Conservation (phyloP, 2,113 vertebrate species). For the Cyphomyrus plagiostoma region DNA sequence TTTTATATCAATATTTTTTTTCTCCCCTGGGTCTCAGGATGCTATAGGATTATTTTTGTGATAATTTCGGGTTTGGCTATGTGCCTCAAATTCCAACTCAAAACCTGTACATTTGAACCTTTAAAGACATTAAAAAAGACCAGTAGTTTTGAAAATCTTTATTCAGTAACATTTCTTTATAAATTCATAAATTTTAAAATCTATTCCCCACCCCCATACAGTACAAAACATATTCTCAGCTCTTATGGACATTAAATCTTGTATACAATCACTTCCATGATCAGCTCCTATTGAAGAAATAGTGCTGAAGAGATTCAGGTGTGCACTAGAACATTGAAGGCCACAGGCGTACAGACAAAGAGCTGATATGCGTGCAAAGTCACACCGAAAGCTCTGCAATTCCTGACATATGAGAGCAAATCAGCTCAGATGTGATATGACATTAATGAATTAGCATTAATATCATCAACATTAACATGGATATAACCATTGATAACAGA, state of each 20-base stretch:
- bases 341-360: constrained; percentile 50
- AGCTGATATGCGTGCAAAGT: constrained; percentile 29
- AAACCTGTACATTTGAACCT: neutral
- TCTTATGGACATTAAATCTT: constrained; percentile 35
- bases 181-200: constrained; percentile 40
- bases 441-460: constrained; percentile 40
- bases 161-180: constrained; percentile 51
- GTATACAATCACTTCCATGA: constrained; percentile 50
- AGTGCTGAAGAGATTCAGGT: constrained; percentile 25
- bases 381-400: constrained; percentile 32
- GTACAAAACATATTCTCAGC: constrained; percentile 46
- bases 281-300: constrained; percentile 39
- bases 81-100: neutral
- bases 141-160: constrained; percentile 49
- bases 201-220: constrained; percentile 34
- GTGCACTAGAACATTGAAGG: constrained; percentile 46
- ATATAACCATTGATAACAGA: constrained; percentile 39
- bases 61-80: neutral
- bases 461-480: constrained; percentile 19
- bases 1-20: too few species aligned
- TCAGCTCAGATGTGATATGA: constrained; percentile 40
- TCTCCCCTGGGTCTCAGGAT: too few species aligned
- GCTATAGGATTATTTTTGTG: neutral
- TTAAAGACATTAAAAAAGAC: neutral
- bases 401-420: constrained; percentile 38